Evolutionary conservation across 2,888 invertebrate species (phyloP).

Genomic region (Oxyteleia sp.): DNA sequence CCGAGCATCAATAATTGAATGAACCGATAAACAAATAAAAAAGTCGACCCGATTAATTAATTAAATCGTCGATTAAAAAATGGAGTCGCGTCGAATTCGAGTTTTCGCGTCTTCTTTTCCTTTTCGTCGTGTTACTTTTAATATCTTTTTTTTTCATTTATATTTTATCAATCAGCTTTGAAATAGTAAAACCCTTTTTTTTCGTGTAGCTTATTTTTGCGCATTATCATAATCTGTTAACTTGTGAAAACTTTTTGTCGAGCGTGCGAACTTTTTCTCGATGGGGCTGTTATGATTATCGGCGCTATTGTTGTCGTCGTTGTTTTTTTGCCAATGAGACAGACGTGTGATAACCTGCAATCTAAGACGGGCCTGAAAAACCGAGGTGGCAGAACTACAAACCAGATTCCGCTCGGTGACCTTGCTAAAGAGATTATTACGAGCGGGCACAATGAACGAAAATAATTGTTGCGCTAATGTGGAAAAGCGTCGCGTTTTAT

Average conservation of each 20-base stretch:
- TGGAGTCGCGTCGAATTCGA: not conserved
- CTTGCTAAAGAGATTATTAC: slow-evolving; percentile 53
- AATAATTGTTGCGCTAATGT: slow-evolving; percentile 34
- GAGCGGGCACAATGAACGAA: slow-evolving; percentile 32
- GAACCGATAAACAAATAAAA: no score
- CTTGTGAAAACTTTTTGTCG: slow-evolving; percentile 31
- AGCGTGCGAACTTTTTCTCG: slow-evolving; percentile 3
- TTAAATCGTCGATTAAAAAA: not conserved
- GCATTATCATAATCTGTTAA: slow-evolving; percentile 42
- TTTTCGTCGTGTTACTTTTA: not conserved
- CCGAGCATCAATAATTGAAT: no score
- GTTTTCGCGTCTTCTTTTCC: not conserved
- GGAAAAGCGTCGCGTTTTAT: slow-evolving; percentile 26
- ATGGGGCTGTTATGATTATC: slow-evolving; percentile 38
- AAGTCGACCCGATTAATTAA: not conserved
- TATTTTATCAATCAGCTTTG: slow-evolving; percentile 28
- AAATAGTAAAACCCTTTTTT: slow-evolving; percentile 12
- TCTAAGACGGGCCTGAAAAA: slow-evolving; percentile 60
- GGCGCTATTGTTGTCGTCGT: slow-evolving; percentile 32
- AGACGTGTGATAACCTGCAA: slow-evolving; percentile 60
- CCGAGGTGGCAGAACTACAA: slow-evolving; percentile 53
- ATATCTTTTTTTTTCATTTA: slow-evolving; percentile 4
- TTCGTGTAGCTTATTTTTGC: slow-evolving; percentile 22
- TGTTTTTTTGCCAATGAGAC: slow-evolving; percentile 51
- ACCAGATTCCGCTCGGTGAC: slow-evolving; percentile 60